Base-by-base conservation (phyloP, 92 coral and sea anemone genomes). In the Blastomussa wellsi region DNA sequence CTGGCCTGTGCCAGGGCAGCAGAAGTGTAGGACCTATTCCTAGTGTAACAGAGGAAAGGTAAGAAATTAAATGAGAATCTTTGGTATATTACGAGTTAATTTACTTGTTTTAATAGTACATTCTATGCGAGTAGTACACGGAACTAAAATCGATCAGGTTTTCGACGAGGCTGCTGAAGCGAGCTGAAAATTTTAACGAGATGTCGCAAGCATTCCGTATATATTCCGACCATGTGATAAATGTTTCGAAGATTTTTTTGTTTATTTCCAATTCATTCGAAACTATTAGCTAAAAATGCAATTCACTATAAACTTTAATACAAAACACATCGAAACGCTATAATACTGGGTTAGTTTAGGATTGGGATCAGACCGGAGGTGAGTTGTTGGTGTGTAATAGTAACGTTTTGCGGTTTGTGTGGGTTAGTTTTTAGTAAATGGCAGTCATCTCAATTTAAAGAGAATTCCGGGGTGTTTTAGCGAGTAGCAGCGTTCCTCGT, bases 41-140 rank as follows among this genome's bases (percentile, higher is more conserved):
- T 1, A 47, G 59, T 28, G 71, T 83, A 20, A 92, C 95, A 38
- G 85, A 86, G 62, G 87, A 86, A 79, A 82, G 95, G 95, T 89
- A 53, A 62, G 35, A 8, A 26, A n/a, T n/a, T n/a, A n/a, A n/a
- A 4, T 60, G 67, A 60, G 67, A 60, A 22, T 28, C 35, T 5
- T 26, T 26, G 67, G 14, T 26, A n/a, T 5, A n/a, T 60, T 60
- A 9, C 33, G 11, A 60, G 7, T 5, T 29, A 5, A 57, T 57
- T 22, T 28, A 22, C 11, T 9, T 15, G 15, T 9, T 60, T 60
- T 60, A 11, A 60, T 28, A 60, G 33, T 10, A n/a, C 4, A n/a
- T 22, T 51, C 22, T 51, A 24, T 59, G 2, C 24, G 20, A n/a
- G n/a, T 4, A 19, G 62, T 2, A 53, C 19, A 10, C 24, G 20